Conservation (phyloP, 2,113 vertebrate genomes). For the Laterallus jamaicensis region DNA sequence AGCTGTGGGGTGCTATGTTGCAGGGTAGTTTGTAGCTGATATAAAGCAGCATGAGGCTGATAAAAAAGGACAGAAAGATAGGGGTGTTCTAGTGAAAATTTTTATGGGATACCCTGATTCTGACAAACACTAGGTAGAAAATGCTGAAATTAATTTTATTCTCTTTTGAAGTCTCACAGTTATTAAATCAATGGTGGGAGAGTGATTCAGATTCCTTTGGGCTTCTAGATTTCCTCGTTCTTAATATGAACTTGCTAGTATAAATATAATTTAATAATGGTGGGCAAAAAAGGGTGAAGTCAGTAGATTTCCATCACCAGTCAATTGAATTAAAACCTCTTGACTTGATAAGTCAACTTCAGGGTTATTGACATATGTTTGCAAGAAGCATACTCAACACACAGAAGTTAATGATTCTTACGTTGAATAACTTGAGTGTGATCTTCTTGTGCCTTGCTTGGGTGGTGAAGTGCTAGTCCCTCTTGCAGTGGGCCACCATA, state of each 20-base stretch:
- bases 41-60: not conserved
- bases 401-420: not conserved
- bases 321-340: not conserved
- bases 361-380: not conserved
- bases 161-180: not conserved
- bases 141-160: not conserved
- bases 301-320: not conserved
- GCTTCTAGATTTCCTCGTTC: not conserved
- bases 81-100: not conserved
- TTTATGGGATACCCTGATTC: not conserved
- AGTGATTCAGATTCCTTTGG: not conserved
- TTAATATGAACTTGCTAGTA: not conserved
- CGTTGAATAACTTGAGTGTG: not conserved
- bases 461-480: not conserved
- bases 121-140: not conserved
- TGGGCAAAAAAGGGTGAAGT: not conserved
- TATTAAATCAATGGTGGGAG: not conserved
- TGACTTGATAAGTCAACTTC: not conserved
- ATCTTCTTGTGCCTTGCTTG: not conserved
- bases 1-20: not conserved
- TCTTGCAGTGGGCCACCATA: fast-evolving
- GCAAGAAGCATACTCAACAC: not conserved
- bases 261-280: not conserved
- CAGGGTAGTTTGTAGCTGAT: not conserved
- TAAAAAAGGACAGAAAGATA: not conserved